These are phyloP conservation scores for Yponomeuta malinellus DNA, from an alignment of 2,888 invertebrate genomes.

Conservation along the genomic window DNA sequence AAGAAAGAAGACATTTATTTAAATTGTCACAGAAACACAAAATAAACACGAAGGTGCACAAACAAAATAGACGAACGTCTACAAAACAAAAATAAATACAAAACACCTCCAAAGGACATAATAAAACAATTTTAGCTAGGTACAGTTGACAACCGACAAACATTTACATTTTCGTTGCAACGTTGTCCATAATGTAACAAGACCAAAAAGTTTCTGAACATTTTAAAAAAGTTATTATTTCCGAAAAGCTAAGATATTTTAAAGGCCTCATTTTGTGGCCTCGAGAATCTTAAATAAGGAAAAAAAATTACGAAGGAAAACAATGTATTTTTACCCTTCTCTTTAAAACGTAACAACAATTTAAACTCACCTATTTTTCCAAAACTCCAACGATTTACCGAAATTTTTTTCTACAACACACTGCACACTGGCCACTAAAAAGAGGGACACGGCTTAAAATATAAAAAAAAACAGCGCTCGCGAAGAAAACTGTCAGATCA, in stretches of 20 bases:
- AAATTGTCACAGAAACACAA: too few relatives aligned
- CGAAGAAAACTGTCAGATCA: constrained; percentile 45
- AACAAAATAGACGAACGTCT: too few relatives aligned
- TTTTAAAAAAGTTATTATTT: too few relatives aligned
- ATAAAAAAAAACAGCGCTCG: constrained; percentile 30
- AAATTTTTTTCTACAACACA: neutral
- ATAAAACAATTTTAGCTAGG: too few relatives aligned
- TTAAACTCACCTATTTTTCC: neutral
- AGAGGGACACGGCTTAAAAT: neutral
- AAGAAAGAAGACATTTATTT: too few relatives aligned
- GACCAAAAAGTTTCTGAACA: too few relatives aligned
- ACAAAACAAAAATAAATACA: too few relatives aligned
- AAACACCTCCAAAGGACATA: too few relatives aligned
- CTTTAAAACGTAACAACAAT: neutral
- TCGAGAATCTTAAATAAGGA: neutral
- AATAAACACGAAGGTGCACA: too few relatives aligned
- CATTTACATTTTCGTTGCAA: neutral
- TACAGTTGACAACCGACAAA: neutral
- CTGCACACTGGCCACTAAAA: constrained; percentile 1
- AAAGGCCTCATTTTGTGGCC: too few relatives aligned
- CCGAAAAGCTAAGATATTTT: too few relatives aligned
- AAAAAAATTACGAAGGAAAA: neutral
- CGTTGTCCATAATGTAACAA: neutral
- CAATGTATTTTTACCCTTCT: neutral
- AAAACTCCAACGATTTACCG: neutral